A percentile compares a stretch with the other conserved stretches of the same genome.
Conservation (phyloP, 1,140 invertebrate species). For the Cataglyphis hispanica region DNA sequence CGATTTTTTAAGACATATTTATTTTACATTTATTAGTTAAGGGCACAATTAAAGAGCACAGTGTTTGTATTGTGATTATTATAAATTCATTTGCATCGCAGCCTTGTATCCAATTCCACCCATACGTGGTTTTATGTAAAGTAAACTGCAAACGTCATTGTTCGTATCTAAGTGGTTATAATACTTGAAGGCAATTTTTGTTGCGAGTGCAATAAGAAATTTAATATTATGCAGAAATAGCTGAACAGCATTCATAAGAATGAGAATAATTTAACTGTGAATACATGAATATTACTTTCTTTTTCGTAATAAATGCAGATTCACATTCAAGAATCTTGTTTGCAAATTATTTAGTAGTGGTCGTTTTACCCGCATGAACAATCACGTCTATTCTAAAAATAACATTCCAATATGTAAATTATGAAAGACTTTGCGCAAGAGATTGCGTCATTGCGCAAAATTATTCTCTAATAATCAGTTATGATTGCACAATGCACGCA, state of each 20-base stretch:
- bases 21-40: not conserved
- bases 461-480: constrained; percentile 33
- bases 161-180: not conserved
- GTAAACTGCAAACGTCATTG: not conserved
- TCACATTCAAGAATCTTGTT: not conserved
- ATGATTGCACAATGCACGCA: not conserved
- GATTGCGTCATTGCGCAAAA: not conserved
- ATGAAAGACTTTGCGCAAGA: not conserved
- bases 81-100: constrained; percentile 12
- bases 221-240: constrained; percentile 6
- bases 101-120: not conserved
- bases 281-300: constrained; percentile 17
- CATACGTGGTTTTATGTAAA: constrained; percentile 23
- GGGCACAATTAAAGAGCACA: not conserved
- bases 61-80: constrained; percentile 1
- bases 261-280: not conserved
- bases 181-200: not conserved
- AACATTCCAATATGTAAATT: not conserved
- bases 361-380: not conserved
- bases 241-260: not conserved
- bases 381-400: constrained; percentile 23
- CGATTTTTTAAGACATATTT: not conserved
- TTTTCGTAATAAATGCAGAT: constrained; percentile 34
- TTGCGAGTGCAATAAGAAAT: not conserved
- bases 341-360: constrained; percentile 39